Base-by-base conservation (phyloP, 2,113 vertebrate genomes). In the Arothron firmamentum region DNA sequence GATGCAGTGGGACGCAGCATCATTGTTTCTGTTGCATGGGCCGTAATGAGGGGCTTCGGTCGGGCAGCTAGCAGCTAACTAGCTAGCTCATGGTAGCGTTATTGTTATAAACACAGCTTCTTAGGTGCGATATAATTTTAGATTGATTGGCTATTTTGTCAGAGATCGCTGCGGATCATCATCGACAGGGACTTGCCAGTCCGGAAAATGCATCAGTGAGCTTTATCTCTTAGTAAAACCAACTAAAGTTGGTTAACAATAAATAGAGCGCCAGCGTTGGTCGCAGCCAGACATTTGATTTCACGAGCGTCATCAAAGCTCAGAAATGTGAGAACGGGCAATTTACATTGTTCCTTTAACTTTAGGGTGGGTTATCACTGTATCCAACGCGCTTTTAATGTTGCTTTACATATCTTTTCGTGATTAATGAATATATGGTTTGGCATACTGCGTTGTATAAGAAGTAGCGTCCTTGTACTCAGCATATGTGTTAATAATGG, bases 1-100 rank as follows among this genome's bases (percentile, higher is more conserved):
- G 85, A 86, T 81, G 84, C 78, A 61, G 62, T 15, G 65, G 66
- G 67, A 74, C 42, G 21, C 77, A 88, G 89, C 90, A 91, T 91
- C 90, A 92, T 92, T 92, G 90, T 92, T 90, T 90, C 86, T 83
- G 77, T 65, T 82, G 82, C 81, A 75, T 65, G 84, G 84, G 85
- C 84, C 85, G 73, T 91, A 85, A 86, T 87, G 83, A 82, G 83
- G 82, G 68, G 77, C 77, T 85, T 76, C 72, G 65, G 31, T 73
- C 62, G 50, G 67, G 58, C 57, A 70, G 77, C 80, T 82, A 76
- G 63, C 68, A 5, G 52, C 75, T 79, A 70, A 68, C 75, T 58
- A 74, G 81, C 82, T 83, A 87, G 80, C 82, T 85, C 82, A 62
- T 81, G 82, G 81, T 74, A 54, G 59, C 62, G 58, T 46, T 75